Evolutionary conservation across 2,888 invertebrate species (phyloP).

Genomic region (Drosophila percnosoma): DNA sequence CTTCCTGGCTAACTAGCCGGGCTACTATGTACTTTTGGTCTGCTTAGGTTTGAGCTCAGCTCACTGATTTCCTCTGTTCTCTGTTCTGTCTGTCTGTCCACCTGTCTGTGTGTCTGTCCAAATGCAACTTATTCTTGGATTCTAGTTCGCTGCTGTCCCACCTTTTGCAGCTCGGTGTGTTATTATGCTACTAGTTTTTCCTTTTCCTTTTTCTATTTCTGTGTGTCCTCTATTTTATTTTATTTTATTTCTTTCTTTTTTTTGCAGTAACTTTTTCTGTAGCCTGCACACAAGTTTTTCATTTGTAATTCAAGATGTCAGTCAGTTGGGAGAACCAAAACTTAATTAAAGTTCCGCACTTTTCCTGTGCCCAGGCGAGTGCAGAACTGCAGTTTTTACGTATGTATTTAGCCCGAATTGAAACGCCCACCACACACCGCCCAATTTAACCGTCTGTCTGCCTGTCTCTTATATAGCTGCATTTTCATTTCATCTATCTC

Average conservation of each 20-base stretch:
- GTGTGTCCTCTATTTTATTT: constrained; percentile 5
- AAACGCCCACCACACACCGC: constrained; percentile 26
- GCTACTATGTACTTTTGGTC: constrained; percentile 56
- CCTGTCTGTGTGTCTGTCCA: constrained; percentile 46
- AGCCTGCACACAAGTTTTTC: constrained; percentile 80
- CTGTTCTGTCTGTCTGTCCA: constrained; percentile 19
- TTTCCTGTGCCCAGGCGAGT: constrained; percentile 56
- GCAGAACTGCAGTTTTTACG: constrained; percentile 31
- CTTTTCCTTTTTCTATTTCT: constrained; percentile 37
- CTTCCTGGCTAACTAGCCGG: constrained; percentile 49
- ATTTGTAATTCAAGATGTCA: constrained; percentile 83
- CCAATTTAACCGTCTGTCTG: constrained; percentile 30
- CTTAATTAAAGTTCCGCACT: constrained; percentile 83
- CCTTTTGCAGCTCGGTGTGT: constrained; percentile 74
- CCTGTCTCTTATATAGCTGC: constrained; percentile 16
- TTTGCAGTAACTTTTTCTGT: constrained; percentile 55
- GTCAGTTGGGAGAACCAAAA: constrained; percentile 82
- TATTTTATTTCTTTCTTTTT: constrained; percentile 12
- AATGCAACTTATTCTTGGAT: constrained; percentile 74
- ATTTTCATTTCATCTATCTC: not conserved
- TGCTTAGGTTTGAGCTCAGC: constrained; percentile 52
- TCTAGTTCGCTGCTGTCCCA: constrained; percentile 67
- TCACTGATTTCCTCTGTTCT: constrained; percentile 54
- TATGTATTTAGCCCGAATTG: constrained; percentile 53
- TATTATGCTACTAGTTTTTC: constrained; percentile 66